Evolutionary conservation across 2,797 vertebrate species (phyloP).

Genomic region (Antennarius maculatus): DNA sequence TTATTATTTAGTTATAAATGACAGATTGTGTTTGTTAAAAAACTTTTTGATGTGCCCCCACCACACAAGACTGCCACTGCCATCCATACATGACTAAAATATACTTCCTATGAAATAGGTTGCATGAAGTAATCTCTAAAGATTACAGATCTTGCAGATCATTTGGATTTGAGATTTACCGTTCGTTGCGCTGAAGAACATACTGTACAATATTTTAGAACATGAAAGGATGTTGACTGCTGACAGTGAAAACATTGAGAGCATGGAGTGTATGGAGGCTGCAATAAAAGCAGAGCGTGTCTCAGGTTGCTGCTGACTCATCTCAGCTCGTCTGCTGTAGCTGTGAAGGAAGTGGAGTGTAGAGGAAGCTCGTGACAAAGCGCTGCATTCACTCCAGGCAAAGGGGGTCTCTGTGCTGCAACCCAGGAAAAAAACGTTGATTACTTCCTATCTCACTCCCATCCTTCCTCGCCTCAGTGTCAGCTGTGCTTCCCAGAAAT

Average conservation of each 20-base stretch:
- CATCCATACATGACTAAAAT: too few relatives aligned
- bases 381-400: slow-evolving; percentile 42
- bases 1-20: too few relatives aligned
- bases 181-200: not conserved
- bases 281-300: slow-evolving; percentile 54
- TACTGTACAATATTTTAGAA: not conserved
- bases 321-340: slow-evolving; percentile 57
- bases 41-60: too few relatives aligned
- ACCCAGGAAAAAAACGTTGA: slow-evolving; percentile 63
- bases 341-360: slow-evolving; percentile 58
- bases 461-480: slow-evolving; percentile 55
- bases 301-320: slow-evolving; percentile 70
- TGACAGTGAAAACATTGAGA: slow-evolving; percentile 22
- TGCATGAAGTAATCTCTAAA: too few relatives aligned
- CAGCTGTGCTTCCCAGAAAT: slow-evolving; percentile 63
- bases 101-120: too few relatives aligned
- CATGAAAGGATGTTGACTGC: not conserved
- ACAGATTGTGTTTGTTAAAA: too few relatives aligned
- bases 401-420: slow-evolving; percentile 42
- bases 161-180: not conserved
- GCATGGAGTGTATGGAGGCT: slow-evolving; percentile 56
- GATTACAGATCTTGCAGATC: too few relatives aligned
- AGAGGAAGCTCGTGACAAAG: slow-evolving; percentile 68
- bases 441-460: slow-evolving; percentile 56
- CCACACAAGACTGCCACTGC: too few relatives aligned